Conservation (phyloP, 1,140 invertebrate species). For the Asbolus verrucosus region DNA sequence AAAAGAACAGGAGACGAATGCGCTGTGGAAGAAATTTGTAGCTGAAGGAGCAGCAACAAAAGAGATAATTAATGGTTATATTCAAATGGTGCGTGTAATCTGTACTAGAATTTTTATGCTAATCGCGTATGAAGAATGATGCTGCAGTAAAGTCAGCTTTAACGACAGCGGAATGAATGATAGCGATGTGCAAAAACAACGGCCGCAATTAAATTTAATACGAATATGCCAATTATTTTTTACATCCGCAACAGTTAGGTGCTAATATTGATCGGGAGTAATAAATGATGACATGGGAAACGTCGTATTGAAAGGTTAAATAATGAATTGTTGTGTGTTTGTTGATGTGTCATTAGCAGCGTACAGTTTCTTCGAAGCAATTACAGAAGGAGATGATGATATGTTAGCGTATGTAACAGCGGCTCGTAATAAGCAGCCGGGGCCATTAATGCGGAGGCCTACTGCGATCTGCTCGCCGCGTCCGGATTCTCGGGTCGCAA, state of each 20-base stretch:
- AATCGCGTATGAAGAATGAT: constrained; percentile 22
- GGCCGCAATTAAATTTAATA: constrained; percentile 18
- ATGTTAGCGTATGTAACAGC: background rate
- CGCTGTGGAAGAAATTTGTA: background rate
- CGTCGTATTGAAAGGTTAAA: constrained; percentile 10
- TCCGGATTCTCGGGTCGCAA: no score
- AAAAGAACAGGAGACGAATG: background rate
- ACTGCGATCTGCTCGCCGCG: no score
- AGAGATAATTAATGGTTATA: constrained; percentile 16
- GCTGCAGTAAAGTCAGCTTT: constrained; percentile 18
- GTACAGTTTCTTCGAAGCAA: background rate
- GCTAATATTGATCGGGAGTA: constrained; percentile 9
- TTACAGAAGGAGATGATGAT: background rate
- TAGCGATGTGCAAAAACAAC: constrained; percentile 18
- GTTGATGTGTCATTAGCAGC: constrained; percentile 13
- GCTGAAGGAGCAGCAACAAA: constrained; percentile 10
- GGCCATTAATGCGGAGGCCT: no score
- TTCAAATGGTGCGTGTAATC: constrained; percentile 5
- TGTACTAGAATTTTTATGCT: constrained; percentile 9
- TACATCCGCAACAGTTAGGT: background rate
- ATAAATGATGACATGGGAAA: background rate
- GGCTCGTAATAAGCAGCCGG: background rate
- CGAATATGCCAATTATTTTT: constrained; percentile 3
- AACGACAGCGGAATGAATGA: constrained; percentile 34
- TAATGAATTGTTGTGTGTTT: constrained; percentile 10